phyloP scores from a whole-genome alignment of 23 tunicate genomes.

The Pegea sp. region DNA sequence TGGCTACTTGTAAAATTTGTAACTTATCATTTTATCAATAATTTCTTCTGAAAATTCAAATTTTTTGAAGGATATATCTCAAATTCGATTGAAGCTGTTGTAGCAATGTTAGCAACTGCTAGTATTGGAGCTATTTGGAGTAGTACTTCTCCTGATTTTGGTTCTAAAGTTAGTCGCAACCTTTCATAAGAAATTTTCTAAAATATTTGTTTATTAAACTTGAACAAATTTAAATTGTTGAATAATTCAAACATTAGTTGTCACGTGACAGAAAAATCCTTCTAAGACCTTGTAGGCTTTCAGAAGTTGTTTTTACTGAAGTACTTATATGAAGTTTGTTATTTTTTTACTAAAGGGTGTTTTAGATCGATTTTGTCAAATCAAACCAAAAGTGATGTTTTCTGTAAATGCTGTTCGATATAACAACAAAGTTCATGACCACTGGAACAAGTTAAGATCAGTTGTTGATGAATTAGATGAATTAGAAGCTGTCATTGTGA shows the following conservation, averaged over 20 bases:
- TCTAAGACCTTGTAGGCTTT: neutral
- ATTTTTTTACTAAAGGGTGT: slow-evolving; percentile 35
- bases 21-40: too few relatives aligned
- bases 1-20: too few relatives aligned
- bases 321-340: neutral
- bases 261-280: neutral
- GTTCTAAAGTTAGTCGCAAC: slow-evolving; percentile 21
- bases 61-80: slow-evolving; percentile 52
- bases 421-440: slow-evolving; percentile 46
- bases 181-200: neutral
- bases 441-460: slow-evolving; percentile 25
- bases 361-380: slow-evolving; percentile 65
- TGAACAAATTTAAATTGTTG: neutral
- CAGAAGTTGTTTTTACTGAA: neutral
- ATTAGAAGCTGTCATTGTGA: slow-evolving; percentile 41
- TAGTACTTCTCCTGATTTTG: slow-evolving; percentile 86
- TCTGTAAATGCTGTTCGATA: slow-evolving; percentile 76
- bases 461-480: slow-evolving; percentile 44
- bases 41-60: too few relatives aligned
- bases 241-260: neutral
- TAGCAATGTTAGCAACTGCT: slow-evolving; percentile 64
- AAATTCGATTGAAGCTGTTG: slow-evolving; percentile 60
- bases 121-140: slow-evolving; percentile 87
- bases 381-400: slow-evolving; percentile 49
- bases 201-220: neutral